Conservation (phyloP, 2,888 invertebrate species). For the Trachelus stipa region DNA sequence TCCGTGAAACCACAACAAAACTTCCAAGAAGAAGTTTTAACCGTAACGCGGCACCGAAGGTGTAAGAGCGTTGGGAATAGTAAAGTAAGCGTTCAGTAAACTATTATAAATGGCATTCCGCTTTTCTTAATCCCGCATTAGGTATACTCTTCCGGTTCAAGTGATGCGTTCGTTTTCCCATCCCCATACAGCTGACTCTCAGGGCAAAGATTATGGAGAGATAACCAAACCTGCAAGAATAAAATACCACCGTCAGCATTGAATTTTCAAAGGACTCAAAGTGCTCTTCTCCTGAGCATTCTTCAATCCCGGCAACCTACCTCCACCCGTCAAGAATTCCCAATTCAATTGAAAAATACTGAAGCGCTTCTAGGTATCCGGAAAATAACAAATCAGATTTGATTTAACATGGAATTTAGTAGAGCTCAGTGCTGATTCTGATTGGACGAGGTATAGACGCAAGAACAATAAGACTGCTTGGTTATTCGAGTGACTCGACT, state of each 20-base stretch:
- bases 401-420: not conserved
- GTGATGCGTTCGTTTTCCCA: not conserved
- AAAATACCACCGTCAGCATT: slow-evolving; percentile 27
- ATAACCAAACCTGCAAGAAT: not conserved
- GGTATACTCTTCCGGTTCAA: slow-evolving; percentile 30
- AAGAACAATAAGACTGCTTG: not conserved
- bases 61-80: slow-evolving; percentile 18
- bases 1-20: slow-evolving; percentile 48
- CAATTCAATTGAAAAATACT: not conserved
- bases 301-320: not conserved
- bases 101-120: slow-evolving; percentile 46
- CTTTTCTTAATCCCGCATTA: slow-evolving; percentile 50
- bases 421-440: not conserved
- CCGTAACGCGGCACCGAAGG: slow-evolving; percentile 16
- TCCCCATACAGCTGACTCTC: not conserved
- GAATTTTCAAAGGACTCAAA: slow-evolving; percentile 31
- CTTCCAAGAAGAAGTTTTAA: slow-evolving; percentile 28
- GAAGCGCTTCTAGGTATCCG: not conserved
- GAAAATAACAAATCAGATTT: not conserved
- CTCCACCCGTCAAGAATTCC: not conserved
- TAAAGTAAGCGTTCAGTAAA: slow-evolving; percentile 37
- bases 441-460: not conserved
- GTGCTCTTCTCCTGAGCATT: not conserved
- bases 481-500: not conserved
- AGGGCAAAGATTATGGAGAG: slow-evolving; percentile 3